These are phyloP conservation scores for Hyppa rectilinea DNA, from an alignment of 2,888 invertebrate species.

Conservation along the genomic window DNA sequence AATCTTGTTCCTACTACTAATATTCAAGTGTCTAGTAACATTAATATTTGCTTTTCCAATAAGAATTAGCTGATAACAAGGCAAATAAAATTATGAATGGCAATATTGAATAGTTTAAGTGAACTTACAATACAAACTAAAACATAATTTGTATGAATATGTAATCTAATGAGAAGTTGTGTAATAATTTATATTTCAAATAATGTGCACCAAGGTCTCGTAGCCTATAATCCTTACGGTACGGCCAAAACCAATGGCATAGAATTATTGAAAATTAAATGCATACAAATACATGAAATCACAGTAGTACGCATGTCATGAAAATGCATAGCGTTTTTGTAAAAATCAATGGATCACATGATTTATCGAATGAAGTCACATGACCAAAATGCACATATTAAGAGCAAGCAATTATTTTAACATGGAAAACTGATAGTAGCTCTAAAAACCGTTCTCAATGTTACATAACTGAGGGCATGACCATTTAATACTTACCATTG, in stretches of 20 bases:
- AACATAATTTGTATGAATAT: conserved; percentile 40
- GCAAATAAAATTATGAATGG: conserved; percentile 25
- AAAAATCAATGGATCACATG: conserved; percentile 79
- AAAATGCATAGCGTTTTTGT: conserved; percentile 53
- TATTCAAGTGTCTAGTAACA: not conserved
- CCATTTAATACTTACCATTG: conserved; percentile 87
- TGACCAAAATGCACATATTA: conserved; percentile 78
- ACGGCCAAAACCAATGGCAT: conserved; percentile 11
- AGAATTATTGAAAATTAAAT: conserved; percentile 26
- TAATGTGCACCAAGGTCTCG: conserved; percentile 59
- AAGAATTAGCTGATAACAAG: conserved; percentile 18
- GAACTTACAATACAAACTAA: conserved; percentile 22
- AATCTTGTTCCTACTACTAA: conserved; percentile 1
- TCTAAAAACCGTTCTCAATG: conserved; percentile 79
- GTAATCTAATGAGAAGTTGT: conserved; percentile 76
- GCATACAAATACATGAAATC: conserved; percentile 40
- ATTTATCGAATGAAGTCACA: conserved; percentile 80
- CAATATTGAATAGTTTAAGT: conserved; percentile 25
- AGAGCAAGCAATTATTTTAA: conserved; percentile 68
- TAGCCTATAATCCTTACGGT: conserved; percentile 20
- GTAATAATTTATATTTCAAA: conserved; percentile 74
- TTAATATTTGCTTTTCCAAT: conserved; percentile 21
- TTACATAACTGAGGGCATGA: conserved; percentile 89
- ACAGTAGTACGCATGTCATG: conserved; percentile 45
- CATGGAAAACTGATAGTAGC: conserved; percentile 65